Base-by-base conservation (phyloP, 1,140 invertebrate genomes). In the Platyscapa corneri region DNA sequence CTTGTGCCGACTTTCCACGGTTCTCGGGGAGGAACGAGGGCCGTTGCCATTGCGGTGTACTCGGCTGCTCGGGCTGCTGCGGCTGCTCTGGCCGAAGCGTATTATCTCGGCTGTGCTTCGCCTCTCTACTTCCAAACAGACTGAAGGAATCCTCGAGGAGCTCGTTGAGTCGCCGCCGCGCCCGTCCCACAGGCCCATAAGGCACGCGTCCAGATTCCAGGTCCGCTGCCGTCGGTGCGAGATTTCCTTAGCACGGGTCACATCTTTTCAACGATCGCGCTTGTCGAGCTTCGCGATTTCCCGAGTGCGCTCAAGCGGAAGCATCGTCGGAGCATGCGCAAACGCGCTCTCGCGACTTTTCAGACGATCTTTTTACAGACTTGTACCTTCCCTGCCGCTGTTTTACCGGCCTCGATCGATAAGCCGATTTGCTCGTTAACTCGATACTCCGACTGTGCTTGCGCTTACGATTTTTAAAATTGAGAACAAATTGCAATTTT, bases 121-220 rank as follows among this genome's bases (percentile, higher is more conserved):
- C 90, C 70, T 94, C 93, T 87, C 94, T 92, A 78, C 92, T 94
- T 56, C 94, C 94, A 87, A 96, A 95, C 42, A 95, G 92, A 87
- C 94, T 95, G 89, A 96, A 95, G 2, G 95, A 95, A 86, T 96
- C 95, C 88, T 96, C 95, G 30, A 96, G 91, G 14, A 96, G 92
- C 84, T 96, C 95, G 88, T 96, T 95, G 85, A 96, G 95, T 79
- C 95, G 91, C 89, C 94, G 94, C 53, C 95, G 92, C 89, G 95
- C 95, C 85, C 94, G 93, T 12, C 95, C 94, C 14, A 95, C 93
- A 79, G 92, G 88, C 49, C 91, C 90, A n/a, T 85, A 81, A 60
- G 89, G 83, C 76, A 89, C 14, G 90, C 87, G 87, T 91, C 87
- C 88, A 82, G 85, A 86, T 87, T 92, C 90, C 46, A 85, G 10